Evolutionary conservation across 2,797 vertebrate genomes (phyloP), one percentile per base, ranked within the genome.

Genomic region (Siniperca undulata): DNA sequence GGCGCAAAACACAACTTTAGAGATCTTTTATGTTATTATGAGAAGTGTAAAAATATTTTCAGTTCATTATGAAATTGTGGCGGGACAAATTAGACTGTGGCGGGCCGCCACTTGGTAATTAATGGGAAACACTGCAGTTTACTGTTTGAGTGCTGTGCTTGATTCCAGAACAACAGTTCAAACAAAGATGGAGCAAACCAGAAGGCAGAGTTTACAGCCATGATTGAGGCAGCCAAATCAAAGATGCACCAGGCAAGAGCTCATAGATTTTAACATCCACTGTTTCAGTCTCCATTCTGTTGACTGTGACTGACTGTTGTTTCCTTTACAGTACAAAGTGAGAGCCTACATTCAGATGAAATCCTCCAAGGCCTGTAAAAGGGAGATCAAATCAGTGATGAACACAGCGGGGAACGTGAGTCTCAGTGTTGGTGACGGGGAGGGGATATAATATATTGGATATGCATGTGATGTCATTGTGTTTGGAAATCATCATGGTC

Each of bases 351-450:
- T 99, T 69, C 98, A 99, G 88, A 99, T 99, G 97, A 99, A 99
- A 87, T 99, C 99, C n/a, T 94, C 99, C 62, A 99, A 99, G 92
- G 97, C 98, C 1, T 99, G 99, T 90, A 99, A 99, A 94, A 95
- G 99, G 84, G 99, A 99, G 91, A 99, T 99, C 91, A 99, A 99
- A 70, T 99, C 99, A 4, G 98, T 99, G 89, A 99, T 99, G 99
- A 99, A 99, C 92, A 99, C 99, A 58, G 96, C 99, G 65, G 99
- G 99, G 77, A 99, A 99, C 74, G 99, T 99, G 92, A 97, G 99
- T 96, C 22, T 78, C 17, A 36, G 42, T 60, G 11, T 42, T 52
- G 3, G 44, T 44, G 52, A 53, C 40, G 14, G 46, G 10, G 24
- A 27, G 9, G 42, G n/a, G 1, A 53, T n/a, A 22, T 48, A 7